Evolutionary conservation across 2,888 invertebrate species (phyloP), one percentile per base, ranked within the genome.

Genomic region (Lumbricus terrestris): DNA sequence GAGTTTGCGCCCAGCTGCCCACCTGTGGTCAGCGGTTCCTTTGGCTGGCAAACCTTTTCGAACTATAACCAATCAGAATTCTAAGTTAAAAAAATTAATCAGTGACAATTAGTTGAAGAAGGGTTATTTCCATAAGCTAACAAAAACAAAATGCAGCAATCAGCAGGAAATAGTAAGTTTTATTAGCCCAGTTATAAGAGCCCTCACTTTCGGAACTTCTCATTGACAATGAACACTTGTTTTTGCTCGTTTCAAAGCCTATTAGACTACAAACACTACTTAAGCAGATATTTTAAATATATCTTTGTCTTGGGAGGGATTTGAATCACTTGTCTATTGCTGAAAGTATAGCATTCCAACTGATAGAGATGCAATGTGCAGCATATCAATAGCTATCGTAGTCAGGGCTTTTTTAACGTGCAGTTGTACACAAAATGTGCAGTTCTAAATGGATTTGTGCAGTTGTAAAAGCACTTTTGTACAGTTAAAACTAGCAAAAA

Each of bases 21-120:
- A 88, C 29, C 88, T 88, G 42, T 88, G 47, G 33, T 88, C 40
- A 88, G 38, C 88, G 0, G 88, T 38, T n/a, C 88, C 88, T 40
- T 47, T 88, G 33, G 47, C 33, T 38, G 88, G 88, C 37, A 40
- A 29, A 34, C 47, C 47, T 40, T 33, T n/a, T 20, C 40, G 47
- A 88, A 42, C 40, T 42, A 88, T 38, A 88, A 42, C 35, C 34
- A 88, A 35, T 38, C 38, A 35, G 23, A 23, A 37, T 35, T 69
- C 29, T n/a, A 69, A 29, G 69, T 69, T 69, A 69, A n/a, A 69
- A n/a, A 69, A 69, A 29, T 29, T 69, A 69, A 11, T n/a, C n/a
- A n/a, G 29, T 69, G 13, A 69, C 69, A 69, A 69, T 29, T 69
- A n/a, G 11, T n/a, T 69, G 69, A 69, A 69, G 69, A 69, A 29